phyloP scores from a whole-genome alignment of 1,140 invertebrate genomes.

The Hetaerina americana region DNA sequence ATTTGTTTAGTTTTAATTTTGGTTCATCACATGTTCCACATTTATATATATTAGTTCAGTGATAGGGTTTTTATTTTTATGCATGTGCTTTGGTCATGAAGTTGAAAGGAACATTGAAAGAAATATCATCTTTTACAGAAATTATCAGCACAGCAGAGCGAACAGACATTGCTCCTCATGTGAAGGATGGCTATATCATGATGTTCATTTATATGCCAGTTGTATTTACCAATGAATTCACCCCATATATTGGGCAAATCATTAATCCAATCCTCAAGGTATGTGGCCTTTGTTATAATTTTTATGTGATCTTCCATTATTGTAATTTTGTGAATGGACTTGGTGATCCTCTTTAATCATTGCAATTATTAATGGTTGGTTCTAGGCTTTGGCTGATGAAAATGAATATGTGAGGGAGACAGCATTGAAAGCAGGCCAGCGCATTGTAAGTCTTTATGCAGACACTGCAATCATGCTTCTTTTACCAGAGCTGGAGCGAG shows the following conservation, averaged over 20 bases:
- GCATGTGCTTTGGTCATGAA: not conserved
- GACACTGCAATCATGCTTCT: conserved; percentile 89
- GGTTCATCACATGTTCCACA: no score
- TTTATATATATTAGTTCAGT: no score
- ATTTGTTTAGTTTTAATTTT: no score
- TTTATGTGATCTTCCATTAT: not conserved
- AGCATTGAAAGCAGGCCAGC: conserved; percentile 87
- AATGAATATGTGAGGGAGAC: conserved; percentile 98
- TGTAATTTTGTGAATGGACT: not conserved
- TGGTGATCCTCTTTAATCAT: not conserved
- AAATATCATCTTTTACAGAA: conserved; percentile 48
- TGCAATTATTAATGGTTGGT: conserved; percentile 14
- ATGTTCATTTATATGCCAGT: conserved; percentile 99
- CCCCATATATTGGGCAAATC: conserved; percentile 92
- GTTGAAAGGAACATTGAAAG: not conserved
- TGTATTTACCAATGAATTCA: conserved; percentile 90
- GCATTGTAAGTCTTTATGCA: conserved; percentile 93
- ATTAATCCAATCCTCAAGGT: conserved; percentile 93
- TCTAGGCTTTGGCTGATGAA: conserved; percentile 87
- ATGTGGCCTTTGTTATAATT: conserved; percentile 9
- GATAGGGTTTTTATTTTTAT: not conserved
- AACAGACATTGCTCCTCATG: conserved; percentile 89
- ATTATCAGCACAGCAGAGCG: conserved; percentile 92
- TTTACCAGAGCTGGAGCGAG: conserved; percentile 86
- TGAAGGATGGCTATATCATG: conserved; percentile 99